A percentile compares a stretch with the other conserved stretches of the same genome.
Conservation (phyloP, 2,113 vertebrate species). For the Galemys pyrenaicus region DNA sequence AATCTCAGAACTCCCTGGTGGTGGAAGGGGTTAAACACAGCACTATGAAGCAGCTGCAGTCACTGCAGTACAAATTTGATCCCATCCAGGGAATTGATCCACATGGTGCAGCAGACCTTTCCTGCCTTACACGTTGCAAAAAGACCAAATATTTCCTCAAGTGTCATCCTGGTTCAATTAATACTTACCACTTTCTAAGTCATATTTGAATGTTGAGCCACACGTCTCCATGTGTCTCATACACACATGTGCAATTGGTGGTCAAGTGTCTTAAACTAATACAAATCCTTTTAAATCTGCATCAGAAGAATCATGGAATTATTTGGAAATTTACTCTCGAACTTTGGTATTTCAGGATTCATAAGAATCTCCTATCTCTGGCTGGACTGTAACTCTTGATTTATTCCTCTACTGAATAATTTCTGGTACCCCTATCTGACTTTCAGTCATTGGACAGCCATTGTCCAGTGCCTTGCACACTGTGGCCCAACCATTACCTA, state of each 20-base stretch:
- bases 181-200: not conserved
- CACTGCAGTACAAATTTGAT: too few species aligned
- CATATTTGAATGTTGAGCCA: not conserved
- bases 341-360: not conserved
- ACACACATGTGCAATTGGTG: accelerated
- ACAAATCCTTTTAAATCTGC: not conserved
- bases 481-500: not conserved
- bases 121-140: too few species aligned
- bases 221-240: not conserved
- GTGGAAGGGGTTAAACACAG: too few species aligned
- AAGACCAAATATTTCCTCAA: not conserved
- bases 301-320: not conserved
- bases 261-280: not conserved
- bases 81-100: too few species aligned
- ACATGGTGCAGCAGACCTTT: too few species aligned
- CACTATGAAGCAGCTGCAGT: too few species aligned
- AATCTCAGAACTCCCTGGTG: too few species aligned
- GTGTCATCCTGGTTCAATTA: not conserved
- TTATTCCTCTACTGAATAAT: not conserved
- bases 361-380: not conserved
- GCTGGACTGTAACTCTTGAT: not conserved
- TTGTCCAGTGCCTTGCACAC: not conserved
- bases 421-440: not conserved
- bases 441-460: too few species aligned
- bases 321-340: not conserved